phyloP scores from a whole-genome alignment of 2,113 vertebrate species.

The Engraulis encrasicolus region DNA sequence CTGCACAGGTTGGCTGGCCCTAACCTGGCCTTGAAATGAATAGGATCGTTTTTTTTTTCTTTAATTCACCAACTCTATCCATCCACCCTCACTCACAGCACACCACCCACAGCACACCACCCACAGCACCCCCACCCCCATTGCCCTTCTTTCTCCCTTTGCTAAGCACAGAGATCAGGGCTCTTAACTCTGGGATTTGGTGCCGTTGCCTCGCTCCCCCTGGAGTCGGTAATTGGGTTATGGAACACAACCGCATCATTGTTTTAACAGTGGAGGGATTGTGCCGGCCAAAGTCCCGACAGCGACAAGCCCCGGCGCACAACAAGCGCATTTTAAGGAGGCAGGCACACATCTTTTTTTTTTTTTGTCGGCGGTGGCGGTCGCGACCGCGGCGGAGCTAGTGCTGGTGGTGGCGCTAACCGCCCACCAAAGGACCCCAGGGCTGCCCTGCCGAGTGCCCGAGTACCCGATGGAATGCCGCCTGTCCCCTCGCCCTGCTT shows the following conservation, averaged over 20 bases:
- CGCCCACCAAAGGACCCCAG: background rate
- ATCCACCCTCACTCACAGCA: too few relatives aligned
- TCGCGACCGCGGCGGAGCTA: background rate
- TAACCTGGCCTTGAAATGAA: constrained; percentile 65
- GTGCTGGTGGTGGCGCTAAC: background rate
- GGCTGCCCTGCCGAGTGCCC: background rate
- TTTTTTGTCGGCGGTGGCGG: background rate
- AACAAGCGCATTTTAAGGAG: constrained; percentile 62
- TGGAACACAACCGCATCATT: constrained; percentile 79
- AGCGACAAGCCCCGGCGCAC: constrained; percentile 75
- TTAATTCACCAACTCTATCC: too few relatives aligned
- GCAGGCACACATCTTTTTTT: constrained; percentile 43
- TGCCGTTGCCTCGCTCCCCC: constrained; percentile 76
- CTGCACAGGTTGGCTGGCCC: constrained; percentile 36
- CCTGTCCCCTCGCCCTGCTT: too few relatives aligned
- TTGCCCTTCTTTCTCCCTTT: constrained; percentile 6
- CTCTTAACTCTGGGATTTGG: constrained; percentile 79
- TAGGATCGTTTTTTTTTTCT: constrained; percentile 66
- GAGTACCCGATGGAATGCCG: too few relatives aligned
- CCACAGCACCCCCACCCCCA: background rate
- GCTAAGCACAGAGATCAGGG: constrained; percentile 74
- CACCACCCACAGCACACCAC: too few relatives aligned
- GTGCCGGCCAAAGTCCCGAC: constrained; percentile 77
- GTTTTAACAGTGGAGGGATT: constrained; percentile 83
- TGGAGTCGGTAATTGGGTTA: constrained; percentile 82